These are phyloP conservation scores for Alectura lathami DNA, from an alignment of 2,113 vertebrate species.

Conservation along the genomic window DNA sequence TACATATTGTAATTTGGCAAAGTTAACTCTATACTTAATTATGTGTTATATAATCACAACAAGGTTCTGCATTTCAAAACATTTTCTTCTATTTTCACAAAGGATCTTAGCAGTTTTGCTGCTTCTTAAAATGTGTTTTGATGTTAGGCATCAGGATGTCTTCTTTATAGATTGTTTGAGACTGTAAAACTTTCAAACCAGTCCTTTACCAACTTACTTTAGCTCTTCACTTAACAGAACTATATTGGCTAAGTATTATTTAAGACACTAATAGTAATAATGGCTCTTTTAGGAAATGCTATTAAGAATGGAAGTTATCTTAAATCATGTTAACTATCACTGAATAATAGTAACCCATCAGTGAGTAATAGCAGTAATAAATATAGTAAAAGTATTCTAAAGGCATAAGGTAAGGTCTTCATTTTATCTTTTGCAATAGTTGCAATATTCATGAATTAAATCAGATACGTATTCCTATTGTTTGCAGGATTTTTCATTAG, in stretches of 20 bases:
- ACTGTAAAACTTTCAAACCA: background rate
- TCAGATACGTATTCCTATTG: background rate
- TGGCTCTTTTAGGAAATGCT: conserved; percentile 40
- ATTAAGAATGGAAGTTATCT: conserved; percentile 22
- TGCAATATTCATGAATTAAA: background rate
- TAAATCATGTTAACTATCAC: conserved; percentile 28
- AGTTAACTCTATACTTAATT: background rate
- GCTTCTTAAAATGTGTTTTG: background rate
- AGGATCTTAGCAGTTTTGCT: background rate
- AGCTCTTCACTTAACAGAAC: background rate
- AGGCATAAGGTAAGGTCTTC: background rate
- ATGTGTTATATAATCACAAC: background rate
- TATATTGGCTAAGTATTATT: conserved; percentile 27
- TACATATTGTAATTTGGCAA: background rate
- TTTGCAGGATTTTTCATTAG: background rate
- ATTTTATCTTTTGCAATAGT: background rate
- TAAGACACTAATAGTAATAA: conserved; percentile 29
- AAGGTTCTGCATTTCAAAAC: background rate
- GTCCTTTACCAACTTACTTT: background rate
- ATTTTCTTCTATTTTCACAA: background rate
- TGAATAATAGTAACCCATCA: conserved; percentile 16
- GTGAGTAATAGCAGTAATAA: background rate
- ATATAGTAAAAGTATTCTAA: conserved; percentile 20
- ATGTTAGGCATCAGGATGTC: background rate
- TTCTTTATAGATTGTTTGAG: background rate